phyloP scores from a whole-genome alignment of 1,140 invertebrate species.

The Alviniconcha marisindica region DNA sequence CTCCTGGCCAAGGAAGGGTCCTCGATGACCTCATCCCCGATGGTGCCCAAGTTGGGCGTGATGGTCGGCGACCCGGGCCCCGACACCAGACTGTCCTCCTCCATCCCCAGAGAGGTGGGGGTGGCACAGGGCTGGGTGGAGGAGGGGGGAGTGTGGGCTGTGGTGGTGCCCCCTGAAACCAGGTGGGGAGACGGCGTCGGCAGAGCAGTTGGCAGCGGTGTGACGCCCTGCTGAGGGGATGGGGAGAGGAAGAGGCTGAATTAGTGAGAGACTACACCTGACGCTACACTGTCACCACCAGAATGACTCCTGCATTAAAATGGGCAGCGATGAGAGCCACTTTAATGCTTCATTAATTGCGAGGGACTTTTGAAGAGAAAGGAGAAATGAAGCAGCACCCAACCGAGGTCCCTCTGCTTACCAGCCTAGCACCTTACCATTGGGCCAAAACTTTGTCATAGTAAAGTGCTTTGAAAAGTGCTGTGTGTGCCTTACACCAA shows the following conservation, averaged over 20 bases:
- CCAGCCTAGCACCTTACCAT: too few species aligned
- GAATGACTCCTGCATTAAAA: too few species aligned
- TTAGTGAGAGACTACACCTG: too few species aligned
- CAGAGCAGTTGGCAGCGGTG: not conserved
- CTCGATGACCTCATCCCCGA: constrained; percentile 36
- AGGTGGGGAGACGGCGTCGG: not conserved
- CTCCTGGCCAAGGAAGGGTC: not conserved
- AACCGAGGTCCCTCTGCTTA: too few species aligned
- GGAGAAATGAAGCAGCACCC: too few species aligned
- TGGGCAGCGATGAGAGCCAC: too few species aligned
- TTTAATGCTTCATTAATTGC: too few species aligned
- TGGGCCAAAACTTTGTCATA: too few species aligned
- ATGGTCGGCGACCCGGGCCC: constrained; percentile 10
- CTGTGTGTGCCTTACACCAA: too few species aligned
- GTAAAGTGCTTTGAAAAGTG: too few species aligned
- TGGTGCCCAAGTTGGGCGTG: constrained; percentile 34
- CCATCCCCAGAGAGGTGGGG: not conserved
- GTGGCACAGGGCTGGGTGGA: not conserved
- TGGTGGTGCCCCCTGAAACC: constrained; percentile 5
- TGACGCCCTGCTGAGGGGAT: constrained; percentile 8
- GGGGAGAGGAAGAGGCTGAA: not conserved
- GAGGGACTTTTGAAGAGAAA: too few species aligned
- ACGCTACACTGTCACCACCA: too few species aligned
- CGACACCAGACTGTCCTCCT: constrained; percentile 17
- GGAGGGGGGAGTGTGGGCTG: not conserved